Evolutionary conservation across 2,113 vertebrate genomes (phyloP), one percentile per base, ranked within the genome.

Genomic region (Tachuris rubrigastra): DNA sequence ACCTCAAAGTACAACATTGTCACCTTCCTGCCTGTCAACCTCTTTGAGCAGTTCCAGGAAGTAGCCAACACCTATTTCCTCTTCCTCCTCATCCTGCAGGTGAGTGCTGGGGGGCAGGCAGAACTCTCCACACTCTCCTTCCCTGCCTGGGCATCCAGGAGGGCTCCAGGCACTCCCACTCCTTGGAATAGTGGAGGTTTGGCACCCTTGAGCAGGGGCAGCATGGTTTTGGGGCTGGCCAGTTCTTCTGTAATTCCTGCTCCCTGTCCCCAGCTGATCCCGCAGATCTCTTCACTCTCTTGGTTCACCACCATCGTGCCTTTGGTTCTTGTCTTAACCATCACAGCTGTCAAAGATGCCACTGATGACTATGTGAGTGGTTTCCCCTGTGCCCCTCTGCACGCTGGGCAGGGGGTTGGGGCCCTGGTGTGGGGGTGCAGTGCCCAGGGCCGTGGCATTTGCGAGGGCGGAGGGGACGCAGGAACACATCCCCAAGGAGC

Each of bases 271-370:
- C 91, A 99, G 99, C 96, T 99, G 98, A 99, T 99, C 97, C 99
- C 99, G 25, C 99, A 99, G 98, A 99, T 99, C 94, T 99, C 99
- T 19, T 99, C 99, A 1, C 98, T 99, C 50, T 99, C 99, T 89
- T 99, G 99, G 99, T 99, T 99, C 98, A 99, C 99, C 95, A 99
- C 99, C 98, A 99, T 99, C 7, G 99, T 99, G 99, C 99, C 99
- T 99, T 99, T 99, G 98, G 99, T 98, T 94, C 98, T 99, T 66
- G 99, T 99, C 95, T 98, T 99, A 87, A 99, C 98, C 97, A 99
- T 99, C 98, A 99, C 99, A 31, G 99, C 99, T 82, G 99, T 99
- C 77, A 99, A 99, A 98, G 99, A 99, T 28, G 99, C 99, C 93
- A 99, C 99, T 4, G 99, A 99, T 39, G 99, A 99, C 97, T 99